phyloP scores from a whole-genome alignment of 2,797 vertebrate species.

The Sebastes vulpes region DNA sequence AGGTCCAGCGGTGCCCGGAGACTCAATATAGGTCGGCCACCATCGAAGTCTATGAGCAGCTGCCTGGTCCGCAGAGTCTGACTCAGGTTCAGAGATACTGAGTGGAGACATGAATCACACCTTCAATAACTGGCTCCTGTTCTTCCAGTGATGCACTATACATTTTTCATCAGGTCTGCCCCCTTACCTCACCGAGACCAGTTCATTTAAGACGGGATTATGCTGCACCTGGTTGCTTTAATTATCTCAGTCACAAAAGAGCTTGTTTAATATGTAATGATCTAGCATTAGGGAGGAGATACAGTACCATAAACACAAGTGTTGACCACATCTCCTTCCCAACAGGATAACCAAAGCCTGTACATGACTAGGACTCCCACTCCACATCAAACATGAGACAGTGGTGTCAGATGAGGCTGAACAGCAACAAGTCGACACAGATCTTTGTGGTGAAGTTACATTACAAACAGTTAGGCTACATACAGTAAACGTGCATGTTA shows the following conservation, averaged over 20 bases:
- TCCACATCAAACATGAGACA: neutral
- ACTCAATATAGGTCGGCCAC: slow-evolving; percentile 68
- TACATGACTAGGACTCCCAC: neutral
- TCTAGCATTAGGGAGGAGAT: neutral
- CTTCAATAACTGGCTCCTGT: neutral
- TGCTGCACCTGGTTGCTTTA: neutral
- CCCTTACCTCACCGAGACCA: neutral
- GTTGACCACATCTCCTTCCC: neutral
- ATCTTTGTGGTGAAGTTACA: neutral
- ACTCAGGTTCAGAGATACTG: slow-evolving; percentile 76
- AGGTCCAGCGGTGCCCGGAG: slow-evolving; percentile 86
- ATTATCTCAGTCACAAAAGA: slow-evolving; percentile 28
- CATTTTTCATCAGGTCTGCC: slow-evolving; percentile 17
- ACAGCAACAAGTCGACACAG: neutral
- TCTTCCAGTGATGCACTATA: neutral
- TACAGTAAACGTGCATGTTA: neutral
- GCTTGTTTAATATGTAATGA: slow-evolving; percentile 44
- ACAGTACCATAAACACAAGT: no score
- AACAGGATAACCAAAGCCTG: neutral
- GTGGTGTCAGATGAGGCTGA: neutral
- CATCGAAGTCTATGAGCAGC: slow-evolving; percentile 76
- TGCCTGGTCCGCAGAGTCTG: slow-evolving; percentile 76
- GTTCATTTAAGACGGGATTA: slow-evolving; percentile 19
- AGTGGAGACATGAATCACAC: slow-evolving; percentile 25
- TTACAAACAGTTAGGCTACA: neutral